Evolutionary conservation across 2,797 vertebrate genomes (phyloP), one percentile per base, ranked within the genome.

Genomic region (Spea hammondii): DNA sequence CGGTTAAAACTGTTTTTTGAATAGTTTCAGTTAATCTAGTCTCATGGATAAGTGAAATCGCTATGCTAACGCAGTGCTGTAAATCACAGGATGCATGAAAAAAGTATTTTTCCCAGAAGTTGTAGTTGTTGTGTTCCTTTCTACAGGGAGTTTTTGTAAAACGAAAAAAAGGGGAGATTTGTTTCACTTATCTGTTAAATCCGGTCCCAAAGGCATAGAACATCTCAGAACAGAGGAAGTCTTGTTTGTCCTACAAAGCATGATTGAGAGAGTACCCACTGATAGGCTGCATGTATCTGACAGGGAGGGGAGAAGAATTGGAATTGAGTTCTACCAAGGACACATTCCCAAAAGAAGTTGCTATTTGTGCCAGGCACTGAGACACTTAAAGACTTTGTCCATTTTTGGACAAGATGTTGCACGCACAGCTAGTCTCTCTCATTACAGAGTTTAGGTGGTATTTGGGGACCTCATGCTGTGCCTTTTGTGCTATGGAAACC

Each of bases 301-400:
- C 79, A 13, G 69, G 60, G 54, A 77, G 69, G 60, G 55, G 74
- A 77, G 69, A 77, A 70, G 76, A 65, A 76, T 74, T 78, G 72
- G 70, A 78, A 64, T 55, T 73, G 57, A 69, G 48, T 69, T 77
- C 70, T 64, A 72, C 70, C 64, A 65, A 82, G 74, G 55, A 67
- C 77, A 77, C 74, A 45, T 77, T 82, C 80, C 75, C 75, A 82
- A 82, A 82, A 72, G 8, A 77, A 70, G 54, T 72, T 68, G 48
- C 70, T 73, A 4, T 82, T 76, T 74, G 75, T 82, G 75, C 80
- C 80, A 77, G 70, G 65, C 57, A 9, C 70, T 54, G 75, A 78
- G 80, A 82, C 75, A 77, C 80, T 77, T 69, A 64, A 62, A 81
- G 80, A 78, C 80, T 78, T 74, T 82, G 80, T 82, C 80, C 80